phyloP scores from a whole-genome alignment of 2,113 vertebrate species.

The Proterorhinus semilunaris region DNA sequence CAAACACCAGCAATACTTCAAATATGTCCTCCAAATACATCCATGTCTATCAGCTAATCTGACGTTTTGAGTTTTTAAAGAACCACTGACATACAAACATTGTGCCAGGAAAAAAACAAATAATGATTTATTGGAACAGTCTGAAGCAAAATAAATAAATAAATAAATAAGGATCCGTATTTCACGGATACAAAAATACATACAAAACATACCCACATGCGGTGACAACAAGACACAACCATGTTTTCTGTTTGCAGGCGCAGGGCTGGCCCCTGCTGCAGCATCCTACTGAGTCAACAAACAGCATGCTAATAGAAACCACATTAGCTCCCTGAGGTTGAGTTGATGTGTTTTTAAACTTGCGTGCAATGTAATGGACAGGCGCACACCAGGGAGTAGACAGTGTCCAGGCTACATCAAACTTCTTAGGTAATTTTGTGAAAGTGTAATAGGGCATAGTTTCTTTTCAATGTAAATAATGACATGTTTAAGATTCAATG shows the following conservation, averaged over 20 bases:
- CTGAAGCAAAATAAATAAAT: no score
- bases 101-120: no score
- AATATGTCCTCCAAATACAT: neutral
- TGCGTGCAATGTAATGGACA: neutral
- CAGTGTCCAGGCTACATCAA: neutral
- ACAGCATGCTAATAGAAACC: constrained; percentile 14
- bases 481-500: no score
- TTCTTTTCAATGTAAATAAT: neutral
- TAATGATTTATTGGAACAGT: no score
- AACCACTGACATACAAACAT: no score
- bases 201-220: neutral
- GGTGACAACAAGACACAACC: neutral
- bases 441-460: neutral
- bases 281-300: constrained; percentile 19
- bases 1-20: constrained; percentile 21
- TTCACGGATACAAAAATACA: neutral
- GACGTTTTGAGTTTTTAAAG: no score
- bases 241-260: neutral
- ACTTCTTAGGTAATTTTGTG: neutral
- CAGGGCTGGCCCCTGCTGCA: neutral
- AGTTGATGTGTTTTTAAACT: constrained; percentile 19
- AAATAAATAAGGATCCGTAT: neutral
- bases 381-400: neutral
- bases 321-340: constrained; percentile 18
- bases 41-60: constrained; percentile 11